Base-by-base conservation (phyloP, 1,140 invertebrate species). In the Riptortus pedestris region DNA sequence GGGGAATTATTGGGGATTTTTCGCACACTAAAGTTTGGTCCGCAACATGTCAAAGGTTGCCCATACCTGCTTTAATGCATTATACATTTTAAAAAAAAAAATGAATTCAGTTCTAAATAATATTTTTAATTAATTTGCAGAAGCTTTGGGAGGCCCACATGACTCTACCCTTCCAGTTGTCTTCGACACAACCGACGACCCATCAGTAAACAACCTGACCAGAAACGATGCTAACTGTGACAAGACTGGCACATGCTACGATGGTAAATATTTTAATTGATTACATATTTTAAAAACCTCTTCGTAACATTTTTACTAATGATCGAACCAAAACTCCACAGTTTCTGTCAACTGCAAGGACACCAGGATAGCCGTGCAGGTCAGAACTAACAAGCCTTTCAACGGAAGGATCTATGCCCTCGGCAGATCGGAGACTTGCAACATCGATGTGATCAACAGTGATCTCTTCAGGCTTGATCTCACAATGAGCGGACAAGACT, bases 341-440 rank as follows among this genome's bases (percentile, higher is more conserved):
- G 93, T 96, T 48, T 86, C 89, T 29, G 91, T 96, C 1, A 88
- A 93, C 72, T 96, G 93, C 77, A 95, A 94, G 73, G 93, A 96
- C 73, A 94, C 91, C 11, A 81, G 89, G 70, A 96, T 96, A 68
- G 89, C 91, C 0, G 90, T 96, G 0, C 89, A 91, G 77, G 91
- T 96, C 2, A 80, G 86, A 65, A 94, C 92, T 3, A 94, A 93
- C 75, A 90, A 91, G 69, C 90, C 91, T 9, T 96, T 96, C 79
- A 95, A 94, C 70, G 93, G 93, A 2, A 83, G 93, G 63, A 92
- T 96, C 73, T 96, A 96, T 72, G 91, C 92, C 26, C 76, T 96
- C 67, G 93, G 92, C 20, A 81, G 92, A 62, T 93, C 90, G 0
- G 92, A 95, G 75, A 95, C 92, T 20, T 96, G 93, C 76, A 95